Percentiles rank a stretch among this genome's conserved stretches.
These are phyloP conservation scores for Drosophila heteroneura DNA, from an alignment of 2,888 invertebrate species.

Conservation along the genomic window DNA sequence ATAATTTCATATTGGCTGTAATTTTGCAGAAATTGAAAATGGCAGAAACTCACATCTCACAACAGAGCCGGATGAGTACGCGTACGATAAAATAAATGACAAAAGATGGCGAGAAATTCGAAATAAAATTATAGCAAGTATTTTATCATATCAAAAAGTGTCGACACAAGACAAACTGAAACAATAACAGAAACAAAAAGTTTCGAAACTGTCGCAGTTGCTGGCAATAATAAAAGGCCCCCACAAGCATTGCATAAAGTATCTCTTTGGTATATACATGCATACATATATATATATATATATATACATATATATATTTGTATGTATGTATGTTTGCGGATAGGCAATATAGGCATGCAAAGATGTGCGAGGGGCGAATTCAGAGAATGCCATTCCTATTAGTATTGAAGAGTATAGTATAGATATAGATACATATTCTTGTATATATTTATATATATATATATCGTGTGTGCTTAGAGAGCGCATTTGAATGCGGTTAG, in stretches of 20 bases:
- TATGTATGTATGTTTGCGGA: background rate
- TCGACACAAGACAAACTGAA: constrained; percentile 22
- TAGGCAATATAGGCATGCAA: constrained; percentile 61
- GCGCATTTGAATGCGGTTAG: constrained; percentile 46
- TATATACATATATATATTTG: background rate
- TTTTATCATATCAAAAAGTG: constrained; percentile 61
- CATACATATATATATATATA: background rate
- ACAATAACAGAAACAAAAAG: constrained; percentile 30
- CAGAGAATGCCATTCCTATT: constrained; percentile 55
- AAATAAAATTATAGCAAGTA: constrained; percentile 65
- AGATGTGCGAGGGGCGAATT: constrained; percentile 50
- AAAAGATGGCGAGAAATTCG: constrained; percentile 25
- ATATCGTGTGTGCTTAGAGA: constrained; percentile 6
- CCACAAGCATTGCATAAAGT: constrained; percentile 43
- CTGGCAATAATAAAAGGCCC: constrained; percentile 47
- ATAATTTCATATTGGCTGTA: constrained; percentile 80
- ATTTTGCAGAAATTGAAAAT: constrained; percentile 79
- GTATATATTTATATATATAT: constrained; percentile 23
- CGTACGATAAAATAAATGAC: constrained; percentile 26
- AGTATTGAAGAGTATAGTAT: constrained; percentile 34
- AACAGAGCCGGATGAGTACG: constrained; percentile 6
- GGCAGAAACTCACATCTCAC: constrained; percentile 49
- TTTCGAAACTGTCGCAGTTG: constrained; percentile 16
- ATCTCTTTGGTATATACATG: background rate
- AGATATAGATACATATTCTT: constrained; percentile 15